phyloP scores from a whole-genome alignment of 2,113 vertebrate genomes.

The Carassius auratus region DNA sequence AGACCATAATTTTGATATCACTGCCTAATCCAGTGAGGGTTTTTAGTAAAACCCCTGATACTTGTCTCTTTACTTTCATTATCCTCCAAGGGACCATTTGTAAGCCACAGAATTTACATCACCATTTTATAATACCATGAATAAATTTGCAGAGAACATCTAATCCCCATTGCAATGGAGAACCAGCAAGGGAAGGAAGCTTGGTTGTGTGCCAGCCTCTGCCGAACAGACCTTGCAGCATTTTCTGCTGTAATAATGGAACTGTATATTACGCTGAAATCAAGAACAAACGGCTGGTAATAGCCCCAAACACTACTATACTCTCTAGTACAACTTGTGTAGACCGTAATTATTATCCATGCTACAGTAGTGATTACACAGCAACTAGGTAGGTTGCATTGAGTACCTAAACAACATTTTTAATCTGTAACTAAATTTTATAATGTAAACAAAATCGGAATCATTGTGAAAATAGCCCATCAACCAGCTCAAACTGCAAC shows the following conservation, averaged over 20 bases:
- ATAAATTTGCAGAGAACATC: slow-evolving; percentile 51
- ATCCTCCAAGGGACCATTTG: slow-evolving; percentile 19
- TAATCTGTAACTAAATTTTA: too few species aligned
- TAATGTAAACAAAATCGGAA: background rate
- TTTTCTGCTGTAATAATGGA: slow-evolving; percentile 34
- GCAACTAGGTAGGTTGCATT: background rate
- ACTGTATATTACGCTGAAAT: slow-evolving; percentile 16
- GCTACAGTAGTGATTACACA: background rate
- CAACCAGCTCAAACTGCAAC: too few species aligned
- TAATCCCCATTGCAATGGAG: slow-evolving; percentile 41
- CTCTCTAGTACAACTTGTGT: background rate
- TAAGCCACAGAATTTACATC: slow-evolving; percentile 41
- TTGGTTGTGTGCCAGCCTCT: slow-evolving; percentile 43
- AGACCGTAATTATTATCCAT: background rate
- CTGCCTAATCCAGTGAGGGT: slow-evolving; percentile 23
- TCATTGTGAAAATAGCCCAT: background rate
- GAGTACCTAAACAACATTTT: too few species aligned
- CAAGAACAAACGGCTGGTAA: background rate
- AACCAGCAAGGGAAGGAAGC: slow-evolving; percentile 22
- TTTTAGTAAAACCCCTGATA: background rate
- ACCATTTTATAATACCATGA: slow-evolving; percentile 46
- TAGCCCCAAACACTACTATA: background rate
- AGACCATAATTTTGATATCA: background rate
- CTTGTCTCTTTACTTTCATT: slow-evolving; percentile 17
- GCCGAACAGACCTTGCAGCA: slow-evolving; percentile 29